Evolutionary conservation across 2,888 invertebrate genomes (phyloP).

Genomic region (Thereva unica): DNA sequence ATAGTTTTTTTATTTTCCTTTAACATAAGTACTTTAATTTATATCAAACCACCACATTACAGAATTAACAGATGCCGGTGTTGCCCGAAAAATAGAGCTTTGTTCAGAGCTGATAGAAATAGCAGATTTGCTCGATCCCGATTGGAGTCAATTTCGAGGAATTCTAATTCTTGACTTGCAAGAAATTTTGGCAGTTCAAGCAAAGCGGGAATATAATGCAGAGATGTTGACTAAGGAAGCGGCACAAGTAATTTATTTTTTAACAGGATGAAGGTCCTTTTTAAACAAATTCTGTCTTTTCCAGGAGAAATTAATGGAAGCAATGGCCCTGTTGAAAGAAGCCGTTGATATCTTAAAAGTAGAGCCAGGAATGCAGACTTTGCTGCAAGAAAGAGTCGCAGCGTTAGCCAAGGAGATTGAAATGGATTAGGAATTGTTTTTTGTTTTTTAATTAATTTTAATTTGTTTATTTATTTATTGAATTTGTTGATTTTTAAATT

Average conservation of each 20-base stretch:
- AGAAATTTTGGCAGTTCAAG: conserved; percentile 64
- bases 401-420: conserved; percentile 55
- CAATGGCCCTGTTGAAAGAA: conserved; percentile 64
- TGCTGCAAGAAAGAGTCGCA: conserved; percentile 60
- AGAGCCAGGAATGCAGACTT: conserved; percentile 64
- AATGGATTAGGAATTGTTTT: conserved; percentile 42
- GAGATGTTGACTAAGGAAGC: conserved; percentile 62
- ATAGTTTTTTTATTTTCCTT: conserved; percentile 4
- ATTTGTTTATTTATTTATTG: no score
- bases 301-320: conserved; percentile 64
- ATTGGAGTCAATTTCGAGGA: conserved; percentile 67
- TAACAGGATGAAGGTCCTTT: conserved; percentile 19
- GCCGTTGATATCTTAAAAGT: conserved; percentile 64
- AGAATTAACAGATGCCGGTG: conserved; percentile 64
- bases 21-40: conserved; percentile 41
- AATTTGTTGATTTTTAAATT: conserved; percentile 3
- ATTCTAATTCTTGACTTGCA: conserved; percentile 69
- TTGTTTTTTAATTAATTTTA: no score
- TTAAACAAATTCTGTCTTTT: conserved; percentile 38
- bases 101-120: conserved; percentile 70
- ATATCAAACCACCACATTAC: conserved; percentile 40
- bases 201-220: conserved; percentile 62
- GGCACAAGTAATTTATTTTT: conserved; percentile 59
- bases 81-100: conserved; percentile 66
- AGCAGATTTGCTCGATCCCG: conserved; percentile 68